Percentiles rank a stretch among this genome's conserved stretches.
Conservation (phyloP, 64 coral and sea anemone species). For the Montipora cactus region DNA sequence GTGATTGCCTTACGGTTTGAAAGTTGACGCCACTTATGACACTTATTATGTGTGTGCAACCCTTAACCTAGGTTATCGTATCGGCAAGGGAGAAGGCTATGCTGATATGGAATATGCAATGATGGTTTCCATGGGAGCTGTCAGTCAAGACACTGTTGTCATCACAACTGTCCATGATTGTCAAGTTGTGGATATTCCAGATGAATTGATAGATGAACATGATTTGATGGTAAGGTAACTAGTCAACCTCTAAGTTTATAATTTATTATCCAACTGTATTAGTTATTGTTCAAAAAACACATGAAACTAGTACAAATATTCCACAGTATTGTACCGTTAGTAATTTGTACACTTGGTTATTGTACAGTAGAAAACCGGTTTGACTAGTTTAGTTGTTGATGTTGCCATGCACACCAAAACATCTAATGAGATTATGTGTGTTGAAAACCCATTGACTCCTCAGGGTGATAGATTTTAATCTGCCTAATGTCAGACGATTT, state of each 20-base stretch:
- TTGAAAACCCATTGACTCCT: too few relatives aligned
- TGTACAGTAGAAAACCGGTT: too few relatives aligned
- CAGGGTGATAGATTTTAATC: too few relatives aligned
- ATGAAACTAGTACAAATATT: too few relatives aligned
- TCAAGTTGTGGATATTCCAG: conserved; percentile 74
- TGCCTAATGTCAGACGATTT: too few relatives aligned
- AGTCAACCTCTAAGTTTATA: neutral
- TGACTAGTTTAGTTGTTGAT: too few relatives aligned
- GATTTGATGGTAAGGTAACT: conserved; percentile 54
- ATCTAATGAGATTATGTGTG: too few relatives aligned
- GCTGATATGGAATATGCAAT: conserved; percentile 91
- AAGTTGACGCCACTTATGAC: neutral
- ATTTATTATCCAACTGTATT: too few relatives aligned
- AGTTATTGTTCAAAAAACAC: too few relatives aligned
- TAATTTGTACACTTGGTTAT: too few relatives aligned
- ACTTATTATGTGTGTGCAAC: neutral
- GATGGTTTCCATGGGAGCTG: conserved; percentile 76
- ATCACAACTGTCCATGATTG: conserved; percentile 78
- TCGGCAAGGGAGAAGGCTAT: conserved; percentile 85
- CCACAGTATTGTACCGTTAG: too few relatives aligned
- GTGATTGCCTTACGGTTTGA: neutral
- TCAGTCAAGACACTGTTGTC: conserved; percentile 58
- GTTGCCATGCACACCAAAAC: too few relatives aligned
- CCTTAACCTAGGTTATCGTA: conserved; percentile 45
- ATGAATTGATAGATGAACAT: conserved; percentile 61